phyloP scores from a whole-genome alignment of 2,888 invertebrate genomes.

The Agapetus fuscipes region DNA sequence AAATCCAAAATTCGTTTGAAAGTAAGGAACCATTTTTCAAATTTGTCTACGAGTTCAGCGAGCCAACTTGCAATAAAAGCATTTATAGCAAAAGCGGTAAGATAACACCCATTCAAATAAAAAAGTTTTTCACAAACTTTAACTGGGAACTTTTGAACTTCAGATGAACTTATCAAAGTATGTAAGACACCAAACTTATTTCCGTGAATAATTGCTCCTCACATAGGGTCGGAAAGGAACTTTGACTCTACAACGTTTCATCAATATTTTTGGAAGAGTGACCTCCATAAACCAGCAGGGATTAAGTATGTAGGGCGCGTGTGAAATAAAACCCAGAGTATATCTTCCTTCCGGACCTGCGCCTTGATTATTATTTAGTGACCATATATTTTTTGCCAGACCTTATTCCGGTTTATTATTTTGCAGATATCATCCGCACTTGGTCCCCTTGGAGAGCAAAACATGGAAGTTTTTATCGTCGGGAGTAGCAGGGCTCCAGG shows the following conservation, averaged over 20 bases:
- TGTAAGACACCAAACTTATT: too few relatives aligned
- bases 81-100: too few relatives aligned
- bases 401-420: constrained; percentile 7
- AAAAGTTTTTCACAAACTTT: too few relatives aligned
- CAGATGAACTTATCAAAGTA: too few relatives aligned
- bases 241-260: not conserved
- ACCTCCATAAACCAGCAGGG: not conserved
- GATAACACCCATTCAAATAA: too few relatives aligned
- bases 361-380: not conserved
- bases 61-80: too few relatives aligned
- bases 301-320: not conserved
- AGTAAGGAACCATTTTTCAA: too few relatives aligned
- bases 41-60: too few relatives aligned
- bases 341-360: not conserved
- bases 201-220: too few relatives aligned
- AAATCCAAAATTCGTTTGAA: too few relatives aligned
- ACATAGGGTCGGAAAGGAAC: too few relatives aligned
- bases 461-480: not conserved
- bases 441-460: not conserved
- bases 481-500: not conserved
- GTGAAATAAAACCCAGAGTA: not conserved
- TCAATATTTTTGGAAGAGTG: not conserved
- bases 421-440: constrained; percentile 8
- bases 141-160: too few relatives aligned
- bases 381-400: constrained; percentile 1